phyloP scores from a whole-genome alignment of 2,113 vertebrate species.

The Vireo altiloquus region DNA sequence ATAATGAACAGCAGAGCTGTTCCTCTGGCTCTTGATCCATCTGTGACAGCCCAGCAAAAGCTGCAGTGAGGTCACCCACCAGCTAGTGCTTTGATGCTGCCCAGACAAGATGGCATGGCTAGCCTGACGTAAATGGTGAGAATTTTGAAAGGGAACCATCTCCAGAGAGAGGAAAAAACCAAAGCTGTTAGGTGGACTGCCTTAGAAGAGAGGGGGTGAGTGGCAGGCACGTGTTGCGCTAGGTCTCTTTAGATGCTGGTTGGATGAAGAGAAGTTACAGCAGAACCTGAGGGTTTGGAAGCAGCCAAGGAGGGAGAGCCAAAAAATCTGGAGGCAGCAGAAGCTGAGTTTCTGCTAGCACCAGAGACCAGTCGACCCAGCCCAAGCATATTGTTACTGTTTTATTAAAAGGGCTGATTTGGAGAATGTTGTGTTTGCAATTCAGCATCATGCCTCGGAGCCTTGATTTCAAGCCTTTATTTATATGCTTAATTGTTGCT shows the following conservation, averaged over 20 bases:
- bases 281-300: constrained; percentile 33
- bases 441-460: constrained; percentile 70
- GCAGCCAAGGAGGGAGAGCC: neutral
- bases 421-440: constrained; percentile 72
- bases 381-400: constrained; percentile 71
- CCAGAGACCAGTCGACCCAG: constrained; percentile 33
- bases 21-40: neutral
- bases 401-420: constrained; percentile 73
- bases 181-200: neutral
- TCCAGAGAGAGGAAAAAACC: neutral
- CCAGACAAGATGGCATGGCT: neutral
- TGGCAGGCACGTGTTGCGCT: neutral
- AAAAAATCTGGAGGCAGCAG: constrained; percentile 38
- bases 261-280: constrained; percentile 6
- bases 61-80: neutral
- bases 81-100: neutral
- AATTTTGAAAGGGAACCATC: neutral
- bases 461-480: constrained; percentile 78
- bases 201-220: neutral
- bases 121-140: neutral
- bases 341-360: constrained; percentile 6
- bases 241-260: neutral
- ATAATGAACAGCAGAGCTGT: neutral
- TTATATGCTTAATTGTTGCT: constrained; percentile 84
- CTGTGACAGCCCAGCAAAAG: neutral